Percentiles rank a stretch among this genome's conserved stretches.
Conservation (phyloP, 2,888 invertebrate genomes). For the Morpho achilles region DNA sequence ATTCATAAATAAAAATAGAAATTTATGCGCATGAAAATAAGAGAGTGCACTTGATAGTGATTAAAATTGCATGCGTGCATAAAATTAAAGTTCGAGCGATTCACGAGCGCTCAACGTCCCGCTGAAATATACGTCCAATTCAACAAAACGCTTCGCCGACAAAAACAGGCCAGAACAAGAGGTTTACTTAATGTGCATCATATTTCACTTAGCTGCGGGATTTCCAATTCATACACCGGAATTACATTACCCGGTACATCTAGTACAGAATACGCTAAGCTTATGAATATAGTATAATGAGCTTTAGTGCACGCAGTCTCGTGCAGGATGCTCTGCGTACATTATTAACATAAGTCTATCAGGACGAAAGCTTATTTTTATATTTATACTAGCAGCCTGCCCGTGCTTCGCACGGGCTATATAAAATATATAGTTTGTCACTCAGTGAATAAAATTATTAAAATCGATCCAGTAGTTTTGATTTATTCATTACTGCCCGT, state of each 20-base stretch:
- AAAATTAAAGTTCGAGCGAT: conserved; percentile 14
- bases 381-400: too few relatives aligned
- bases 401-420: too few relatives aligned
- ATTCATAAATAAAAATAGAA: conserved; percentile 3
- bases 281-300: conserved; percentile 1
- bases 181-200: conserved; percentile 67
- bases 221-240: conserved; percentile 43
- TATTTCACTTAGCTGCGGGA: conserved; percentile 63
- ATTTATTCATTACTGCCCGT: too few relatives aligned
- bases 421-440: too few relatives aligned
- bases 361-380: too few relatives aligned
- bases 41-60: conserved; percentile 1
- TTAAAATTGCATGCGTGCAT: background rate
- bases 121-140: conserved; percentile 41
- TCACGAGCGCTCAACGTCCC: conserved; percentile 11
- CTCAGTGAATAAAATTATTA: too few relatives aligned
- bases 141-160: conserved; percentile 50
- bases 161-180: conserved; percentile 65
- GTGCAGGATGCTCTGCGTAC: too few relatives aligned
- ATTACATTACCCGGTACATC: conserved; percentile 25
- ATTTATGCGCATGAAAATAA: background rate
- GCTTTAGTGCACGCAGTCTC: background rate
- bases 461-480: too few relatives aligned
- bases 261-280: conserved; percentile 13
- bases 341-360: background rate